Evolutionary conservation across 2,797 vertebrate species (phyloP).

Genomic region (Karalla daura): DNA sequence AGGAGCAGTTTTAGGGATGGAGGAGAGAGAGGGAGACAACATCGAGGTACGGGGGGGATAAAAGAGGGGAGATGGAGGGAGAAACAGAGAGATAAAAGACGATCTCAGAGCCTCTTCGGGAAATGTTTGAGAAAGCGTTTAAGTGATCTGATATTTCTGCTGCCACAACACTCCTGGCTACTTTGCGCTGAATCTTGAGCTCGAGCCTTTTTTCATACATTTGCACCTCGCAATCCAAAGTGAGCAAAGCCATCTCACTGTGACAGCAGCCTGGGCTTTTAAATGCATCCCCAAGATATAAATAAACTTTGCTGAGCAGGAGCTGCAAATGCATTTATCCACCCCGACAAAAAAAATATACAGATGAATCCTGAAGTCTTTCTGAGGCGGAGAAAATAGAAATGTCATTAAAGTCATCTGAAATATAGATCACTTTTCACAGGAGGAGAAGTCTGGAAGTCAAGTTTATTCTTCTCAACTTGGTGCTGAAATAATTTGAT

Average conservation of each 20-base stretch:
- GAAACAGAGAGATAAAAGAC: conserved; percentile 40
- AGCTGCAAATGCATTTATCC: conserved; percentile 82
- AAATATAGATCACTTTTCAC: conserved; percentile 74
- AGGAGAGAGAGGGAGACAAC: conserved; percentile 6
- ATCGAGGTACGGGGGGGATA: conserved; percentile 12
- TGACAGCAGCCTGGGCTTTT: conserved; percentile 75
- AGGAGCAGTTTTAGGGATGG: conserved; percentile 37
- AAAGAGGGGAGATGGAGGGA: conserved; percentile 7
- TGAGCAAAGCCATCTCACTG: conserved; percentile 68
- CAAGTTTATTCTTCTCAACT: conserved; percentile 51
- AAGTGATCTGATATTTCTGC: conserved; percentile 77
- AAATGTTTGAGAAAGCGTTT: conserved; percentile 78
- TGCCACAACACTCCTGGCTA: conserved; percentile 72
- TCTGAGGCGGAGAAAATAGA: conserved; percentile 62
- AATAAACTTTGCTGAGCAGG: conserved; percentile 77
- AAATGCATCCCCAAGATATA: conserved; percentile 79
- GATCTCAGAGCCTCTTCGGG: conserved; percentile 48
- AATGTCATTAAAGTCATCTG: conserved; percentile 71
- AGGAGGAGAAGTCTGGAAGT: conserved; percentile 52
- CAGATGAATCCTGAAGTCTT: conserved; percentile 52
- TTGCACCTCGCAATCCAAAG: conserved; percentile 83
- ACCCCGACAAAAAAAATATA: conserved; percentile 40
- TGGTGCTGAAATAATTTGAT: conserved; percentile 30
- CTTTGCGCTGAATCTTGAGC: conserved; percentile 73
- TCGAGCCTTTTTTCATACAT: conserved; percentile 83